Evolutionary conservation across 2,797 vertebrate species (phyloP).

Genomic region (Percopsis omiscomaycus): DNA sequence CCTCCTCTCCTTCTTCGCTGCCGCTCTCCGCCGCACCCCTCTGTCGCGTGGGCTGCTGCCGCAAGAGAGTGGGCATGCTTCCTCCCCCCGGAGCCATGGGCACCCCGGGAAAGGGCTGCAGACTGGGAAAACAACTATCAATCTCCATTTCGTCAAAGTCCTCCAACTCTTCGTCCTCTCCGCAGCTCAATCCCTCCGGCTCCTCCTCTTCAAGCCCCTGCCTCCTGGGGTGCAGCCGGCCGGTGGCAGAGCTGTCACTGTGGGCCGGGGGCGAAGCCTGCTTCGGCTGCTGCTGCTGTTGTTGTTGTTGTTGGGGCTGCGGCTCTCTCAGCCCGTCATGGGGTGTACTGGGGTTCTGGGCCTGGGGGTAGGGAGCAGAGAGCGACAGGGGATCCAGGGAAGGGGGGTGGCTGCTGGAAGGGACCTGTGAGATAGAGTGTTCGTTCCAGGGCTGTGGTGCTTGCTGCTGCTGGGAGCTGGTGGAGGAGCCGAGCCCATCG

Average conservation of each 20-base stretch:
- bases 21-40: slow-evolving; percentile 84
- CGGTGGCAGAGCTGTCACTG: slow-evolving; percentile 66
- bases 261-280: slow-evolving; percentile 56
- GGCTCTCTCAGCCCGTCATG: slow-evolving; percentile 77
- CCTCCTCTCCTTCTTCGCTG: slow-evolving; percentile 92
- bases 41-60: slow-evolving; percentile 75
- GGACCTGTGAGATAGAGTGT: slow-evolving; percentile 80
- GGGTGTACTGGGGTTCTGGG: slow-evolving; percentile 68
- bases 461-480: slow-evolving; percentile 86
- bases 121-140: slow-evolving; percentile 91
- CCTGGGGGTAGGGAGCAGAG: slow-evolving; percentile 73
- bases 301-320: slow-evolving; percentile 70
- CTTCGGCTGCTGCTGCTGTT: slow-evolving; percentile 69
- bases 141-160: slow-evolving; percentile 93
- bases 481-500: slow-evolving; percentile 93
- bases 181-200: slow-evolving; percentile 82
- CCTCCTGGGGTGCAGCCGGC: slow-evolving; percentile 74
- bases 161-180: slow-evolving; percentile 86
- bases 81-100: slow-evolving; percentile 79
- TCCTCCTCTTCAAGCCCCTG: slow-evolving; percentile 82
- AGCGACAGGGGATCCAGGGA: slow-evolving; percentile 81
- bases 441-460: slow-evolving; percentile 87
- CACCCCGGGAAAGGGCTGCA: slow-evolving; percentile 82
- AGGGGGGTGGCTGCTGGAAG: slow-evolving; percentile 78
- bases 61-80: slow-evolving; percentile 79